phyloP scores from a whole-genome alignment of 2,888 invertebrate genomes.

The Ypsolopha sequella region DNA sequence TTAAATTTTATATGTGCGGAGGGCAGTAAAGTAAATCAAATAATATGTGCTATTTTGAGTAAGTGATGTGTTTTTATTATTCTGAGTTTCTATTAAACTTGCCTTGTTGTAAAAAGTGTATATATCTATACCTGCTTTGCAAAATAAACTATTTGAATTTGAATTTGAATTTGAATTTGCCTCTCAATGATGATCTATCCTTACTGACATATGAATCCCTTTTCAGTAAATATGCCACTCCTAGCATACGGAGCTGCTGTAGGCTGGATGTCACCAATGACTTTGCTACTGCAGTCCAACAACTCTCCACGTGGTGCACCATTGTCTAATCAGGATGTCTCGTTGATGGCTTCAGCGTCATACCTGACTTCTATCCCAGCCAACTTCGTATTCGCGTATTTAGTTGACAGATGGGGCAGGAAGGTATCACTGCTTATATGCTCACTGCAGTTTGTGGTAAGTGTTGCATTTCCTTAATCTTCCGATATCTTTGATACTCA shows the following conservation, averaged over 20 bases:
- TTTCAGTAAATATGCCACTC: slow-evolving; percentile 28
- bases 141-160: too few relatives aligned
- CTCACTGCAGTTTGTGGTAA: slow-evolving; percentile 5
- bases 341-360: slow-evolving; percentile 7
- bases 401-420: slow-evolving; percentile 6
- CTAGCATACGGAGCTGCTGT: slow-evolving; percentile 26
- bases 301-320: slow-evolving; percentile 15
- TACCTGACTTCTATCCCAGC: slow-evolving; percentile 5
- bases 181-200: too few relatives aligned
- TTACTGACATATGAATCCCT: not conserved
- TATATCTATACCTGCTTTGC: too few relatives aligned
- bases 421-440: slow-evolving; percentile 3
- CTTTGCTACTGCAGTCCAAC: slow-evolving; percentile 23
- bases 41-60: slow-evolving; percentile 49
- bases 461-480: not conserved
- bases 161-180: too few relatives aligned
- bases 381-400: slow-evolving; percentile 3
- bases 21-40: slow-evolving; percentile 21
- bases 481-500: too few relatives aligned
- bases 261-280: slow-evolving; percentile 34
- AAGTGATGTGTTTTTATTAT: slow-evolving; percentile 18
- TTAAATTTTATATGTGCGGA: slow-evolving; percentile 5
- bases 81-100: not conserved
- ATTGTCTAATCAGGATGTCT: slow-evolving; percentile 14
- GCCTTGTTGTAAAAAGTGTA: too few relatives aligned